phyloP scores from a whole-genome alignment of 2,113 vertebrate genomes.

The Zosterops pallidus region DNA sequence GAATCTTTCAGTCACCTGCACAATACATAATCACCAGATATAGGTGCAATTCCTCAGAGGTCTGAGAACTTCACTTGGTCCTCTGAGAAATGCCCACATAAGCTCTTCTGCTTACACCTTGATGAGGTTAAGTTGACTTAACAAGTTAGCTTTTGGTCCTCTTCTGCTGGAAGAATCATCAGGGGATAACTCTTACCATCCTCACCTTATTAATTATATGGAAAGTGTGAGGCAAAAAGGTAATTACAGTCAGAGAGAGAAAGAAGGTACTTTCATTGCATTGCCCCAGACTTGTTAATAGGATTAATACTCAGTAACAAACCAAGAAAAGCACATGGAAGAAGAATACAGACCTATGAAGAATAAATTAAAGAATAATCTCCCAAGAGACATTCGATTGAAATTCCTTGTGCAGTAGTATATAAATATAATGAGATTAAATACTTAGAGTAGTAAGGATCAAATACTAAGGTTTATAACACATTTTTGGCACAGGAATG shows the following conservation, averaged over 20 bases:
- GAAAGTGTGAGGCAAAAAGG: neutral
- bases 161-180: neutral
- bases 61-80: neutral
- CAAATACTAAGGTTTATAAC: neutral
- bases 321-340: neutral
- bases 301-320: neutral
- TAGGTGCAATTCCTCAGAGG: neutral
- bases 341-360: neutral
- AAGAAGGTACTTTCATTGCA: neutral
- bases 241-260: neutral
- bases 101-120: neutral
- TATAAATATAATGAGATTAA: conserved; percentile 12
- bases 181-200: neutral
- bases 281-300: neutral
- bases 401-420: neutral
- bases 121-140: neutral
- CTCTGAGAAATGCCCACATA: neutral
- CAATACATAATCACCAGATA: neutral
- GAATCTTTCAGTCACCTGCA: neutral
- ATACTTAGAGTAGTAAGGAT: neutral
- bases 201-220: neutral
- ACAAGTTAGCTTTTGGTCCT: neutral
- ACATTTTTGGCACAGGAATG: neutral
- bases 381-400: neutral
- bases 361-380: neutral